A percentile compares a stretch with the other conserved stretches of the same genome.
Evolutionary conservation across 2,888 invertebrate species (phyloP).

Genomic region (Cheilosia grossa): DNA sequence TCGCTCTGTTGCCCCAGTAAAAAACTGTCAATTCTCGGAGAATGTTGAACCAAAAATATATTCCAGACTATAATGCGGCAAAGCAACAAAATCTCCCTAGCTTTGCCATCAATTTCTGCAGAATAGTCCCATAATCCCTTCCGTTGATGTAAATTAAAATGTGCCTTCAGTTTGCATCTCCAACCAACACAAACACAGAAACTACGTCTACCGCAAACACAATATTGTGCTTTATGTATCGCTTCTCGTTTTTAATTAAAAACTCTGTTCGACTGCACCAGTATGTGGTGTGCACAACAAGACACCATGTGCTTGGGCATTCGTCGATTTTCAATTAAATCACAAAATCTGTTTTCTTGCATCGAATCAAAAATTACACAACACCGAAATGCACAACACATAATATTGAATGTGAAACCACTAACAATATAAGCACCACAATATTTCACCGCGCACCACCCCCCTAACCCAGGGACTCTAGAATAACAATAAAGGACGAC

Average conservation of each 20-base stretch:
- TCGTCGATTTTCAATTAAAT: constrained; percentile 64
- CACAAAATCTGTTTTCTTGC: constrained; percentile 62
- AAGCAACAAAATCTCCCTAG: neutral
- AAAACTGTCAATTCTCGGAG: no score
- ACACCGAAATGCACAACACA: constrained; percentile 43
- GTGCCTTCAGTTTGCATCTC: constrained; percentile 22
- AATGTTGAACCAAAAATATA: no score
- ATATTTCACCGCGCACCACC: constrained; percentile 31
- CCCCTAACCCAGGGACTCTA: constrained; percentile 32
- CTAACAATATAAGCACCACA: constrained; percentile 22
- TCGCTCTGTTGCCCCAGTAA: no score
- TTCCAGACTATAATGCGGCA: no score
- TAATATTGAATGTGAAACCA: neutral
- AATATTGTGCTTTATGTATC: constrained; percentile 49
- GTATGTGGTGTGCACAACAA: neutral
- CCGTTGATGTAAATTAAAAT: constrained; percentile 7
- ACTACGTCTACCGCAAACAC: constrained; percentile 14
- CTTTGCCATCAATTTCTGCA: constrained; percentile 13
- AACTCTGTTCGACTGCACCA: constrained; percentile 10
- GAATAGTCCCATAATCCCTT: constrained; percentile 22
- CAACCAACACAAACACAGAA: constrained; percentile 11
- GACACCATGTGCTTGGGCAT: constrained; percentile 1
- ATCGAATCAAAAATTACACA: constrained; percentile 65
- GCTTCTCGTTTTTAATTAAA: constrained; percentile 69
- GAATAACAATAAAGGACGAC: constrained; percentile 54